Evolutionary conservation across 2,113 vertebrate species (phyloP).

Genomic region (Corvus cornix): DNA sequence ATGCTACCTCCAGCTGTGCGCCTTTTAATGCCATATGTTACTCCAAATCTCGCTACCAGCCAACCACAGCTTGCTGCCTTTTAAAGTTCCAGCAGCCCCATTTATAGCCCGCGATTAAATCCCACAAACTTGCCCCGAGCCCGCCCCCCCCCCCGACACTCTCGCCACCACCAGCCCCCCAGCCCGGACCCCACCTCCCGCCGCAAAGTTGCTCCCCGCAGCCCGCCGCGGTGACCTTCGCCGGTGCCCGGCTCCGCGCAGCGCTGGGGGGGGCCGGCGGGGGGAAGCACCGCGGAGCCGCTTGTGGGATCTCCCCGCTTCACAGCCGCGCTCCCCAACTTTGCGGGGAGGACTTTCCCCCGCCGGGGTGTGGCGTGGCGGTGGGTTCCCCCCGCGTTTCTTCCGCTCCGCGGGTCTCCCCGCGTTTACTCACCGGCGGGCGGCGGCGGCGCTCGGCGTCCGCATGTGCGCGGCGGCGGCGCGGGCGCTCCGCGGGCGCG

Average conservation of each 20-base stretch:
- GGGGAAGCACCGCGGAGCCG: background rate
- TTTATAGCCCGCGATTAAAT: conserved; percentile 55
- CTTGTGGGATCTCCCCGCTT: background rate
- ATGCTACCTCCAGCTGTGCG: conserved; percentile 99
- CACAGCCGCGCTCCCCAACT: background rate
- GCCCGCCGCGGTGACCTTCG: too few species aligned
- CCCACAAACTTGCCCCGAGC: background rate
- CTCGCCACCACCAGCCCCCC: too few species aligned
- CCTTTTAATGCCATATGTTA: conserved; percentile 99
- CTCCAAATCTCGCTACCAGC: conserved; percentile 82
- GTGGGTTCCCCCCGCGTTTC: background rate
- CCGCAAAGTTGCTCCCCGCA: too few species aligned
- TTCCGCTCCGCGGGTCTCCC: background rate
- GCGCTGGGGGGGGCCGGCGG: too few species aligned
- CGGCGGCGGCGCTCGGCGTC: background rate
- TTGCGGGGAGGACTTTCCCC: background rate
- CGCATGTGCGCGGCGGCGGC: too few species aligned
- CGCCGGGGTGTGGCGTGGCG: background rate
- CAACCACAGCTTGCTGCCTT: conserved; percentile 74
- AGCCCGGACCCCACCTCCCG: too few species aligned
- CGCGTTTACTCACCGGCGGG: background rate
- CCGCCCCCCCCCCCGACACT: too few species aligned
- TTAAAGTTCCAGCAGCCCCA: conserved; percentile 57
- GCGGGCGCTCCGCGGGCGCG: too few species aligned
- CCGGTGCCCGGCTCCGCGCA: too few species aligned